phyloP scores from a whole-genome alignment of 2,113 vertebrate genomes.

The Oryzias melastigma region DNA sequence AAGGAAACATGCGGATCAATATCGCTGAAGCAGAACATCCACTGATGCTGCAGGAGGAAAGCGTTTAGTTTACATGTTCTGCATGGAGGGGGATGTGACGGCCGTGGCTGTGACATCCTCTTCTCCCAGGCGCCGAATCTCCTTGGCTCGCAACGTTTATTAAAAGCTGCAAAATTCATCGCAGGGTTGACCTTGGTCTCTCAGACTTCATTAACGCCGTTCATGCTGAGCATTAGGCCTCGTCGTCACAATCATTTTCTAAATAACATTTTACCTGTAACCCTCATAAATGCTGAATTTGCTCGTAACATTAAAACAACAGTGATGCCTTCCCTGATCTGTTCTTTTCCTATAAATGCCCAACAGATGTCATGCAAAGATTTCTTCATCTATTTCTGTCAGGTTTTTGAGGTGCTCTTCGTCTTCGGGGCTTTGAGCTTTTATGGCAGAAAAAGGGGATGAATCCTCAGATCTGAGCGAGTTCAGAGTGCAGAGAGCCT shows the following conservation, averaged over 20 bases:
- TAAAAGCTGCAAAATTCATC: slow-evolving; percentile 3
- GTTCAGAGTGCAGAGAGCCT: slow-evolving; percentile 44
- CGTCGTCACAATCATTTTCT: neutral
- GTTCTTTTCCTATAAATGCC: neutral
- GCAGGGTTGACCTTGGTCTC: slow-evolving; percentile 1
- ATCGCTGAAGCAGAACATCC: neutral
- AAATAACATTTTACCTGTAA: neutral
- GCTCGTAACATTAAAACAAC: neutral
- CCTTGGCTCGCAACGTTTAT: slow-evolving; percentile 1
- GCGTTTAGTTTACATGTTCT: slow-evolving; percentile 1
- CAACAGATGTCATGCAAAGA: slow-evolving; percentile 1
- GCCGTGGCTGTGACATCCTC: neutral
- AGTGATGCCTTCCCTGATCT: neutral
- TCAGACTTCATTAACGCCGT: neutral
- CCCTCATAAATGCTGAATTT: no score
- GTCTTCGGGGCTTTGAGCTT: slow-evolving; percentile 30
- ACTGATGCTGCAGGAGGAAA: neutral
- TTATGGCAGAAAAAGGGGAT: slow-evolving; percentile 11
- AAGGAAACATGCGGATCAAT: neutral
- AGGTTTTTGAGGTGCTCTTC: slow-evolving; percentile 9
- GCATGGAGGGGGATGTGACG: neutral
- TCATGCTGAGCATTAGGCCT: neutral
- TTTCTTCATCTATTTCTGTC: slow-evolving; percentile 10
- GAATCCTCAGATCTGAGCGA: slow-evolving; percentile 29
- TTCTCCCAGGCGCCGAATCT: neutral